A percentile compares a stretch with the other conserved stretches of the same genome.
These are phyloP conservation scores for Ictalurus furcatus DNA, from an alignment of 2,113 vertebrate genomes.

Conservation along the genomic window DNA sequence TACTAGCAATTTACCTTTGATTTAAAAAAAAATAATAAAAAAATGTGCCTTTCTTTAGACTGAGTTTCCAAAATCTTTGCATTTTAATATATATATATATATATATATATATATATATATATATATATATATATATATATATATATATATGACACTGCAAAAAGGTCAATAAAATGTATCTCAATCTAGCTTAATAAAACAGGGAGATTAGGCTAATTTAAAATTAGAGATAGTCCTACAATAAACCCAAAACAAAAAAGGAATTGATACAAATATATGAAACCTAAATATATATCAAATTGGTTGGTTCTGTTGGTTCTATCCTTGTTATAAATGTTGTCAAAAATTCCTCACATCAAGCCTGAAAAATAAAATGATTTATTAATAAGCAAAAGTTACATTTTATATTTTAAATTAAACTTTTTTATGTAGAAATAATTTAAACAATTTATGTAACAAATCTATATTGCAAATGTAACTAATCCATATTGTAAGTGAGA, in stretches of 20 bases:
- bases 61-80: background rate
- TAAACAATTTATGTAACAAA: too few species aligned
- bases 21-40: too few species aligned
- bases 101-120: too few species aligned
- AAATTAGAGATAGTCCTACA: background rate
- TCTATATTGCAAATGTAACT: too few species aligned
- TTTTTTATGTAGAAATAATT: too few species aligned
- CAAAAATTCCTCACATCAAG: too few species aligned
- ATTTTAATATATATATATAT: too few species aligned
- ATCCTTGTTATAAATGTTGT: background rate
- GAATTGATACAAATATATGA: background rate
- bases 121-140: too few species aligned
- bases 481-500: too few species aligned
- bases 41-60: background rate
- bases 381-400: too few species aligned
- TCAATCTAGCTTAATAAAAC: background rate
- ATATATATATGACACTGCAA: background rate
- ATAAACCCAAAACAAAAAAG: background rate
- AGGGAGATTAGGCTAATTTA: background rate
- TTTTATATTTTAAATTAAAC: too few species aligned
- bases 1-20: background rate
- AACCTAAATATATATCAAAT: background rate
- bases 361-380: too few species aligned
- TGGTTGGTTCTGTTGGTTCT: background rate
- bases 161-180: background rate